phyloP scores from a whole-genome alignment of 1,140 invertebrate genomes.

The Octopus bimaculoides region DNA sequence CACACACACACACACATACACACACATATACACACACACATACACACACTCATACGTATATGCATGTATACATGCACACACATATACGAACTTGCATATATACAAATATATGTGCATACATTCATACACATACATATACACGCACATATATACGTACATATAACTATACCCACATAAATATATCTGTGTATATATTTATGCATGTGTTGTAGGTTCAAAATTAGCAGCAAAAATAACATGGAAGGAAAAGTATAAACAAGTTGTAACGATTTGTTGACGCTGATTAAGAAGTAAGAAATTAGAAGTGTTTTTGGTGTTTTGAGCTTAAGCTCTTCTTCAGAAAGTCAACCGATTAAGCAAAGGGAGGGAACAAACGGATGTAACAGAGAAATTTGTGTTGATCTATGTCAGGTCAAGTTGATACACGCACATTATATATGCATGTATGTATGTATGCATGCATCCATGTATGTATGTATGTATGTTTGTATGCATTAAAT shows the following conservation, averaged over 20 bases:
- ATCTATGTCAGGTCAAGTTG: no score
- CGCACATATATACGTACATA: background rate
- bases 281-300: background rate
- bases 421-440: no score
- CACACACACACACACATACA: conserved; percentile 6
- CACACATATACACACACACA: conserved; percentile 25
- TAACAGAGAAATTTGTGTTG: no score
- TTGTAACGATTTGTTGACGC: no score
- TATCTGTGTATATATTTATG: background rate
- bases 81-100: conserved; percentile 17
- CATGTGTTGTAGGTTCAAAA: background rate
- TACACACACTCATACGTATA: conserved; percentile 12
- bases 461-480: no score
- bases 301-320: background rate
- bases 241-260: no score
- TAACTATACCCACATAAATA: background rate
- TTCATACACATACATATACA: background rate
- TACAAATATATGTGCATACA: background rate
- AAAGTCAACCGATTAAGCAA: no score
- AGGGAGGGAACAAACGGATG: no score
- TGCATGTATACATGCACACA: conserved; percentile 16
- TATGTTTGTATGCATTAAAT: no score
- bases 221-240: no score
- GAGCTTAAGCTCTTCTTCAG: background rate
- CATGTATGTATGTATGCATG: no score